Percentiles rank a stretch among this genome's conserved stretches.
Conservation (phyloP, 2,797 vertebrate species). For the Amphiprion clarkii region DNA sequence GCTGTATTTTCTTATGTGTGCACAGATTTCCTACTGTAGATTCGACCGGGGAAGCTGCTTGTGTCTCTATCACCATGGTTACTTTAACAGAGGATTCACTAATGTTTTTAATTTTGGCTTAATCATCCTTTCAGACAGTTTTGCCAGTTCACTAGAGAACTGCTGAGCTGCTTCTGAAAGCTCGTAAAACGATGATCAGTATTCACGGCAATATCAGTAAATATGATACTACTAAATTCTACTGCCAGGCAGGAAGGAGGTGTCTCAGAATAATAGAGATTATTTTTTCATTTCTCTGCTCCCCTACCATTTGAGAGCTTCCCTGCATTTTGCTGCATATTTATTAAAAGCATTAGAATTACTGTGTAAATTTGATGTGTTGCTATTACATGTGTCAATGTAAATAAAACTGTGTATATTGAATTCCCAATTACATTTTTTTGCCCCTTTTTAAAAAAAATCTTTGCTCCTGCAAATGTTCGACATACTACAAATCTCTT, state of each 20-base stretch:
- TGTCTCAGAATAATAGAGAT: conserved; percentile 40
- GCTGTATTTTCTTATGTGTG: conserved; percentile 69
- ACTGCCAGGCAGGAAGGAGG: conserved; percentile 18
- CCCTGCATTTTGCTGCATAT: conserved; percentile 77
- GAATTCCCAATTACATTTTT: conserved; percentile 46
- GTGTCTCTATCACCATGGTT: conserved; percentile 59
- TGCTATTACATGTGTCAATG: conserved; percentile 78
- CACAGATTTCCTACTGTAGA: conserved; percentile 57
- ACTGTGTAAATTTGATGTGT: conserved; percentile 76
- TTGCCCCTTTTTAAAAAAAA: background rate
- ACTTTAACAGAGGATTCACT: conserved; percentile 47
- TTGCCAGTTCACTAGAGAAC: conserved; percentile 32
- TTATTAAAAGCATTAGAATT: conserved; percentile 83
- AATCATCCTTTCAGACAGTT: conserved; percentile 31
- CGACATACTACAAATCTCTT: background rate
- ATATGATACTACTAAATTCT: conserved; percentile 12
- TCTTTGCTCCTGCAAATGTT: background rate
- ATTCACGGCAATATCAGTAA: conserved; percentile 16
- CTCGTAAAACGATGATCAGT: conserved; percentile 12
- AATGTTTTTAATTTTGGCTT: conserved; percentile 29
- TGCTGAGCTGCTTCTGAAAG: conserved; percentile 26
- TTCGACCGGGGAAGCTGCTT: conserved; percentile 54
- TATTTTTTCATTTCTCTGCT: conserved; percentile 48
- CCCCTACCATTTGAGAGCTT: conserved; percentile 30
- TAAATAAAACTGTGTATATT: conserved; percentile 84